Conservation (phyloP, 2,797 vertebrate genomes). For the Petrocephalus sullivani region DNA sequence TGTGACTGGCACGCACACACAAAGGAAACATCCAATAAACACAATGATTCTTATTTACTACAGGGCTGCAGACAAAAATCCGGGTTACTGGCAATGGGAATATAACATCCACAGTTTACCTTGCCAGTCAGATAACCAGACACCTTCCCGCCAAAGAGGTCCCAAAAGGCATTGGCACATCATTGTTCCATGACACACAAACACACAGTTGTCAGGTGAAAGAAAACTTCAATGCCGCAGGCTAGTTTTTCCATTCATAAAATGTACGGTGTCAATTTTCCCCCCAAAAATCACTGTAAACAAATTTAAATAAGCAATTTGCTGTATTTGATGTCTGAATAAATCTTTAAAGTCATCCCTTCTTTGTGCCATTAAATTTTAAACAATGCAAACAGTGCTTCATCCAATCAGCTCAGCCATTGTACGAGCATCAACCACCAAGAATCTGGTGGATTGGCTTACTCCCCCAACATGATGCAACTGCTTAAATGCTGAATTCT, state of each 20-base stretch:
- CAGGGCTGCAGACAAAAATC: background rate
- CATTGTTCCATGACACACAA: slow-evolving; percentile 1
- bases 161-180: background rate
- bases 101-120: slow-evolving; percentile 3
- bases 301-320: background rate
- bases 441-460: background rate
- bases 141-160: background rate
- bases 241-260: background rate
- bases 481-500: background rate
- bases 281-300: background rate
- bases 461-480: background rate
- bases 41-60: slow-evolving; percentile 2
- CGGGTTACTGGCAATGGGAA: background rate
- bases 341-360: background rate
- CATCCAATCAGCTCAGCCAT: background rate
- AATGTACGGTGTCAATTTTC: background rate
- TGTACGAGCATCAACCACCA: background rate
- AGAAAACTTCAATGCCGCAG: background rate
- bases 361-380: background rate
- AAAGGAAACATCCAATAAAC: background rate
- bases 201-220: background rate
- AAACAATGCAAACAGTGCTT: background rate
- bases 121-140: background rate
- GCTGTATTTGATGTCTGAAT: background rate
- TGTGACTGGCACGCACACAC: background rate